Evolutionary conservation across 2,888 invertebrate genomes (phyloP).

Genomic region (Tachina fera): DNA sequence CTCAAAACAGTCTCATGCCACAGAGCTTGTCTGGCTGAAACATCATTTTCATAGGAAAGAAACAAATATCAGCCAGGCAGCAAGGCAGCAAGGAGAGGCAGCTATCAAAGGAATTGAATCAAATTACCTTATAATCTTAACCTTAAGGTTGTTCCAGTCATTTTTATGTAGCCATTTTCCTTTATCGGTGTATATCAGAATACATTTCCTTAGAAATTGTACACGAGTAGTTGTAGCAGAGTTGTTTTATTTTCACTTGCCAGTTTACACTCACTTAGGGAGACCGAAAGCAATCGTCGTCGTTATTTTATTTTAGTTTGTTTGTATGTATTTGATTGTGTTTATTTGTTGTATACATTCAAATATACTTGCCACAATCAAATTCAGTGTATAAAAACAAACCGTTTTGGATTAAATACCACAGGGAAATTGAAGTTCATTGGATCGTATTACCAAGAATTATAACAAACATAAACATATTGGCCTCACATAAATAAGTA

Average conservation of each 20-base stretch:
- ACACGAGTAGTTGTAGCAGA: conserved; percentile 42
- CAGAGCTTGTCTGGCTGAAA: conserved; percentile 32
- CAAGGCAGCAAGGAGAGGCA: conserved; percentile 26
- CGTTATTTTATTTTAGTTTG: not conserved
- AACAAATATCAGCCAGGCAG: conserved; percentile 6
- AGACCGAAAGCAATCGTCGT: conserved; percentile 36
- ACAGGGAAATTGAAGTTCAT: conserved; percentile 67
- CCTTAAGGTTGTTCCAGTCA: conserved; percentile 78
- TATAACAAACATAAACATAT: conserved; percentile 41
- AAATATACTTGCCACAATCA: conserved; percentile 41
- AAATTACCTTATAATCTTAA: conserved; percentile 83
- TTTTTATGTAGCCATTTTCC: conserved; percentile 27
- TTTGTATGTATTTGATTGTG: not conserved
- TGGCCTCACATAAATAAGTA: conserved; percentile 27
- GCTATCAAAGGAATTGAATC: conserved; percentile 83
- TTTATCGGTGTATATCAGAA: conserved; percentile 16
- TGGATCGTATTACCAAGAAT: conserved; percentile 59
- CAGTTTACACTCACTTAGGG: conserved; percentile 47
- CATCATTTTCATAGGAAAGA: conserved; percentile 17
- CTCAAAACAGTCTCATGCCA: conserved; percentile 16
- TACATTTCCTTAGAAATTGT: conserved; percentile 50
- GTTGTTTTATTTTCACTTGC: conserved; percentile 40
- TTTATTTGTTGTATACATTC: conserved; percentile 27
- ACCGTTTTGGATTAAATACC: conserved; percentile 57
- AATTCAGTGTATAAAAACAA: conserved; percentile 52